Percentiles rank a stretch among this genome's conserved stretches.
Conservation (phyloP, 1,140 invertebrate genomes). For the Drosophila punjabiensis region DNA sequence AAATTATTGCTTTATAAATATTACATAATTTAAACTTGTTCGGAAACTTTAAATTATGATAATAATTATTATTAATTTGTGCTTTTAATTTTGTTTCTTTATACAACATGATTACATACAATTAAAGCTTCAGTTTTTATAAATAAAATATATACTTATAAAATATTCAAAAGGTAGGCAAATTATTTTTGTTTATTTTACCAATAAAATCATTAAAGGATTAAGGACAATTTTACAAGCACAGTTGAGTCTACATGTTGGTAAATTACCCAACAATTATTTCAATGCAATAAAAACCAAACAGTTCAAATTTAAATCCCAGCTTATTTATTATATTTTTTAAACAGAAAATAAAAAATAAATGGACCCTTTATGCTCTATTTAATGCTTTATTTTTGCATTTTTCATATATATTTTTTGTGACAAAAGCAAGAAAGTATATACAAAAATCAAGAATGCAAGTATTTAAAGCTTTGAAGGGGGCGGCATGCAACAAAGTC, state of each 20-base stretch:
- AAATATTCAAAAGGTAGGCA: background rate
- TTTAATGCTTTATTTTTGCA: background rate
- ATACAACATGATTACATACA: no score
- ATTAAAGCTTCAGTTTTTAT: background rate
- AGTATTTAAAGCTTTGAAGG: background rate
- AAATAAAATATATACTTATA: background rate
- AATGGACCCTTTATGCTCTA: background rate
- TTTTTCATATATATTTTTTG: background rate
- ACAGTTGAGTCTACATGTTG: no score
- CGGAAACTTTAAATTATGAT: no score
- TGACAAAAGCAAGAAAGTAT: background rate
- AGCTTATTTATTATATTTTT: conserved; percentile 1
- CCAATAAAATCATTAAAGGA: background rate
- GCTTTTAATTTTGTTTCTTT: background rate
- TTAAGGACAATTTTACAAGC: background rate
- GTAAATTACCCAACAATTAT: background rate
- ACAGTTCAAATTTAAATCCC: background rate
- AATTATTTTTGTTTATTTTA: background rate
- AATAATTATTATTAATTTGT: background rate
- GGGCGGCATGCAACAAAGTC: conserved; percentile 1
- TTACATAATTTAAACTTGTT: background rate
- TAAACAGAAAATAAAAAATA: background rate
- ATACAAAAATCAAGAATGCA: background rate
- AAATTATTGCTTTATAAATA: background rate
- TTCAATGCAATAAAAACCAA: background rate